Evolutionary conservation across 1,140 invertebrate species (phyloP), one percentile per base, ranked within the genome.

Genomic region (Drosophila pectinifera): DNA sequence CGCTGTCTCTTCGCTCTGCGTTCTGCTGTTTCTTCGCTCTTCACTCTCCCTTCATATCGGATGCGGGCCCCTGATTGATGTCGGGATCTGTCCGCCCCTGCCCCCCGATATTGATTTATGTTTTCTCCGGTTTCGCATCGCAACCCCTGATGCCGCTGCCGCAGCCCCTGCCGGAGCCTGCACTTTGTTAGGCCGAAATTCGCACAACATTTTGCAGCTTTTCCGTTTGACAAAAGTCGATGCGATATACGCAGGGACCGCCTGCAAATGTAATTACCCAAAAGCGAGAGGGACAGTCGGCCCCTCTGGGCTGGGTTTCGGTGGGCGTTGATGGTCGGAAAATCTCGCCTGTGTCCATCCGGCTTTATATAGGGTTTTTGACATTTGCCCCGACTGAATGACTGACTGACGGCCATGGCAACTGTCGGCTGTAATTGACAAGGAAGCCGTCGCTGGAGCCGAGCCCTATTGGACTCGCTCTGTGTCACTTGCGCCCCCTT

Each of bases 251-350:
- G 68, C 39, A 45, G 49, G 39, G 22, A 31, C 58, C 55, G 56
- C 43, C 64, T 78, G 65, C 63, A 80, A 80, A 84, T 84, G 81
- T 85, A 85, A 84, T 84, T 84, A 84, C 81, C 80, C 77, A 81
- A 80, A 76, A 57, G 39, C 65, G 78, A 73, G 56, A 56, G 81
- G 73, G 59, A 36, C 63, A 68, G 48, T 70, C 67, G 31, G 48
- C 31, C 38, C 36, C 41, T 14, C 31, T 39, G 67, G 59, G 14
- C 13, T 31, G 26, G 26, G 7, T 20, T 46, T 24, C 13, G 46
- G 36, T 63, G 34, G 42, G 34, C 36, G 36, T 16, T 31, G 22
- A 26, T 28, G 62, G 45, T 43, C 61, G 43, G 45, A 20, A 20
- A 26, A 34, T 31, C 5, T 28, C 26, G 26, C 46, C 26, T 64